Evolutionary conservation across 2,797 vertebrate genomes (phyloP).

Genomic region (Fistularia tabacaria): DNA sequence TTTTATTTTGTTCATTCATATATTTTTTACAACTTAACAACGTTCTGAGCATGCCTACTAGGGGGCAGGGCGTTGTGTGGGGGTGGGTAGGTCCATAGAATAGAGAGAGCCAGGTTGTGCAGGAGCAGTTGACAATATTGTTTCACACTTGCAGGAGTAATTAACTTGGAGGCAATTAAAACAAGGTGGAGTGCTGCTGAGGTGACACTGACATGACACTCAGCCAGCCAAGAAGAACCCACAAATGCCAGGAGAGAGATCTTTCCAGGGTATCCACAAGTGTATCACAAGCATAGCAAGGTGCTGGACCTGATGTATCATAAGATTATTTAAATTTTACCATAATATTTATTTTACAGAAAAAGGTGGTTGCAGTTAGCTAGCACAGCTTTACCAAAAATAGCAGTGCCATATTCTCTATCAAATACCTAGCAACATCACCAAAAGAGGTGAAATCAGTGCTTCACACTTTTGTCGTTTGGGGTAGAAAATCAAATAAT

Average conservation of each 20-base stretch:
- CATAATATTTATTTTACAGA: no score
- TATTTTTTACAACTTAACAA: no score
- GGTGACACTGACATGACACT: slow-evolving; percentile 65
- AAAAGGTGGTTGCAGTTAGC: no score
- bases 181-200: slow-evolving; percentile 71
- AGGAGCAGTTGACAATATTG: slow-evolving; percentile 74
- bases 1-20: no score
- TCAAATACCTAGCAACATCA: no score
- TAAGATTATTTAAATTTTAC: no score
- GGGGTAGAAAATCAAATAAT: no score
- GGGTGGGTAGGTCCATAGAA: slow-evolving; percentile 38
- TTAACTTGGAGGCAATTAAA: slow-evolving; percentile 79
- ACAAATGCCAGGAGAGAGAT: slow-evolving; percentile 44
- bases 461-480: no score
- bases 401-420: no score
- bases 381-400: no score
- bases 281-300: neutral
- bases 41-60: slow-evolving; percentile 41
- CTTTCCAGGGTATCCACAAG: slow-evolving; percentile 32
- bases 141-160: slow-evolving; percentile 78
- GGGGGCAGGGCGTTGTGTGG: slow-evolving; percentile 62
- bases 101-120: slow-evolving; percentile 55
- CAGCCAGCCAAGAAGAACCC: slow-evolving; percentile 55
- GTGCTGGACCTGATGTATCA: no score
- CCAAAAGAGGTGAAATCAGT: no score